Conservation (phyloP, 2,113 vertebrate species). For the Misgurnus anguillicaudatus region DNA sequence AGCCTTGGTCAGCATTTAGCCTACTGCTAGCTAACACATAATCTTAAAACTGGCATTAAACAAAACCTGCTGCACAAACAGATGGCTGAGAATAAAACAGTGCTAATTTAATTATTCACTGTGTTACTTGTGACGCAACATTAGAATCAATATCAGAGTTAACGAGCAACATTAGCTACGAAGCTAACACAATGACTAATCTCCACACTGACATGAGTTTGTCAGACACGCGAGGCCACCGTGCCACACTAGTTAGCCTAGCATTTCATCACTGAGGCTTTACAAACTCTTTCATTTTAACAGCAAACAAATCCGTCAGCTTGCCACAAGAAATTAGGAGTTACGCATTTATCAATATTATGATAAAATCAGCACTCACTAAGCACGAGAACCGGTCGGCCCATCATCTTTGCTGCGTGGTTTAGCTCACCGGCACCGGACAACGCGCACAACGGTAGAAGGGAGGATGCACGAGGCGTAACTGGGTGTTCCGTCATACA, state of each 20-base stretch:
- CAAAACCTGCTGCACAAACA: not conserved
- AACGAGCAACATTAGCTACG: not conserved
- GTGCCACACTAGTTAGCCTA: constrained; percentile 48
- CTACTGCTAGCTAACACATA: not conserved
- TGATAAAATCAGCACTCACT: constrained; percentile 78
- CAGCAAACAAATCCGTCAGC: not conserved
- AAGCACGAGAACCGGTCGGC: constrained; percentile 89
- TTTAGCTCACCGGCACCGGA: constrained; percentile 47
- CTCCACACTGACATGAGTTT: constrained; percentile 21
- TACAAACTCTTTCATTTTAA: not conserved
- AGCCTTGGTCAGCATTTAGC: constrained; percentile 13
- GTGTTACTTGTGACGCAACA: not conserved
- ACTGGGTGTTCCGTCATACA: not conserved
- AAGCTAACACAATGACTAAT: constrained; percentile 16
- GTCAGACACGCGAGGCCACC: constrained; percentile 45
- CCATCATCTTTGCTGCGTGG: constrained; percentile 79
- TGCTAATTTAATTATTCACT: not conserved
- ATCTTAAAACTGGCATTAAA: not conserved
- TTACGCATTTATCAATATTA: not conserved
- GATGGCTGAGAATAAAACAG: not conserved
- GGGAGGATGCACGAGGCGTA: constrained; percentile 49
- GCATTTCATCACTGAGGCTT: constrained; percentile 25
- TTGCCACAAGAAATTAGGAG: not conserved
- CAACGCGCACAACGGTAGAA: constrained; percentile 42
- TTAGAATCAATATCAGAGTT: not conserved